A percentile compares a stretch with the other conserved stretches of the same genome.
phyloP scores from a whole-genome alignment of 2,797 vertebrate species.

The Darevskia mixta region DNA sequence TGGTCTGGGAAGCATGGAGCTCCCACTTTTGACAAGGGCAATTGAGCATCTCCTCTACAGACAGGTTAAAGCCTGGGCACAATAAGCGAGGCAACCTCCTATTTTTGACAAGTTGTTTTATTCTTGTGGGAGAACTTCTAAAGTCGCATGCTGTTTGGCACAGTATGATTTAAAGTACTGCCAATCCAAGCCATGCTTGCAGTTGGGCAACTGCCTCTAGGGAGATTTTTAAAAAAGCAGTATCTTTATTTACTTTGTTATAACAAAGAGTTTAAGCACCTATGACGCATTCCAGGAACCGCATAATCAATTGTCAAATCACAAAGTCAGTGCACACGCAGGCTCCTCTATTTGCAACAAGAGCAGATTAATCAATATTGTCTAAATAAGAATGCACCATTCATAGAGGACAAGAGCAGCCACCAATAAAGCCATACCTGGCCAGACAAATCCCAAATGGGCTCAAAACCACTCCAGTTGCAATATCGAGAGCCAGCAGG shows the following conservation, averaged over 20 bases:
- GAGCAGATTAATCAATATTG: neutral
- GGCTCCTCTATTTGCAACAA: neutral
- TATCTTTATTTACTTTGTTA: neutral
- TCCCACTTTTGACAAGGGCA: neutral
- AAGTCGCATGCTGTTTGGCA: neutral
- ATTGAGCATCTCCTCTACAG: neutral
- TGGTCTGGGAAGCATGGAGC: neutral
- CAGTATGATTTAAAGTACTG: neutral
- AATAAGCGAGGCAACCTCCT: neutral
- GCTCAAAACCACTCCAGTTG: conserved; percentile 1
- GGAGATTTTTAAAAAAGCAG: neutral
- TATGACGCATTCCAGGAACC: neutral
- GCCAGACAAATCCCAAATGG: neutral
- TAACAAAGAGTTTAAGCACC: neutral
- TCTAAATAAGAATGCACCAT: neutral
- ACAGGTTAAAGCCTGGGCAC: neutral
- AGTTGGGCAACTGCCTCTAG: neutral
- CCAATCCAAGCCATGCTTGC: neutral
- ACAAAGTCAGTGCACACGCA: no score
- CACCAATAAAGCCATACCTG: neutral
- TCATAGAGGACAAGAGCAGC: neutral
- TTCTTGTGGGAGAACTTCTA: neutral
- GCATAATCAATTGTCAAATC: neutral
- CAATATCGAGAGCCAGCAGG: conserved; percentile 31
- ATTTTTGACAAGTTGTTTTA: neutral